phyloP scores from a whole-genome alignment of 1,140 invertebrate genomes.

The Drepana arcuata region DNA sequence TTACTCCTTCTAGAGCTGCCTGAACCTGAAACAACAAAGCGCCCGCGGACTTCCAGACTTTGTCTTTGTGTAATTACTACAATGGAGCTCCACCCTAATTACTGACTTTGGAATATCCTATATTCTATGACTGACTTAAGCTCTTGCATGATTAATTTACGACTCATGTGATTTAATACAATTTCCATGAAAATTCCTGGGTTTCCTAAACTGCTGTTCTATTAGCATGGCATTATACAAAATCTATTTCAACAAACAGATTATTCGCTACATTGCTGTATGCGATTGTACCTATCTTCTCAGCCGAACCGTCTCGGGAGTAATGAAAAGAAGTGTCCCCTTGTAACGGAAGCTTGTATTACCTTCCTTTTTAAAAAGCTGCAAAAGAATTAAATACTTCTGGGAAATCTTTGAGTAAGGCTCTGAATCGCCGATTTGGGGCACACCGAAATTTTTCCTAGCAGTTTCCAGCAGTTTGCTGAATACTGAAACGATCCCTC shows the following conservation, averaged over 20 bases:
- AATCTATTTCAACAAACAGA: conserved; percentile 4
- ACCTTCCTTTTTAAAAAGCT: conserved; percentile 17
- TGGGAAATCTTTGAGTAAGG: conserved; percentile 17
- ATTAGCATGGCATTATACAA: conserved; percentile 4
- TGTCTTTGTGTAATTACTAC: neutral
- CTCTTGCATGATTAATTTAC: neutral
- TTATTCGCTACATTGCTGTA: conserved; percentile 19
- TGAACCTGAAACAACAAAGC: conserved; percentile 5
- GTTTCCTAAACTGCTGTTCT: neutral
- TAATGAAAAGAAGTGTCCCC: conserved; percentile 35
- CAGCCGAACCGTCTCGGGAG: conserved; percentile 24
- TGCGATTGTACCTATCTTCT: conserved; percentile 19
- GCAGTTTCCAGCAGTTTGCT: no score
- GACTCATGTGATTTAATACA: neutral
- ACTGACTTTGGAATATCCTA: no score
- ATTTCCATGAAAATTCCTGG: neutral
- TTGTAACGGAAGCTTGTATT: conserved; percentile 25
- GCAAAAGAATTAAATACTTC: conserved; percentile 24
- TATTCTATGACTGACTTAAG: no score
- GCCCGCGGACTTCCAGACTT: conserved; percentile 1
- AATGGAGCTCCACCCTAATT: no score
- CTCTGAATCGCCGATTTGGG: conserved; percentile 1
- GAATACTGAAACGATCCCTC: no score
- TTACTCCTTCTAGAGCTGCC: conserved; percentile 1
- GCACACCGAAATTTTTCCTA: no score